Percentiles rank a stretch among this genome's conserved stretches.
Conservation (phyloP, 1,140 invertebrate genomes). For the Drosophila tropicalis region DNA sequence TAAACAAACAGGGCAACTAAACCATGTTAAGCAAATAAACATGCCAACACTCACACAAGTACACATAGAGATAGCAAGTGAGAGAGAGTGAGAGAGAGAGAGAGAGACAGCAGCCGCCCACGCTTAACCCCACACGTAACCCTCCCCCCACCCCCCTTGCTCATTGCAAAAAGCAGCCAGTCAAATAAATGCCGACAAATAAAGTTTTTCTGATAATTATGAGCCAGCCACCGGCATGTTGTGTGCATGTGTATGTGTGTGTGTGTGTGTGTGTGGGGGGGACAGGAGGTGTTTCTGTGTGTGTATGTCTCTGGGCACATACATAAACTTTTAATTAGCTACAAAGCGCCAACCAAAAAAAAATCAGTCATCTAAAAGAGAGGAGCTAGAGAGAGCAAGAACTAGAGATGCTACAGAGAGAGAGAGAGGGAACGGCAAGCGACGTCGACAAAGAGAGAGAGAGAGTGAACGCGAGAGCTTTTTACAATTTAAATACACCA, state of each 20-base stretch:
- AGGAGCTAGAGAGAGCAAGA: slow-evolving; percentile 20
- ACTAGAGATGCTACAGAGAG: slow-evolving; percentile 16
- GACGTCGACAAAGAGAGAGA: slow-evolving; percentile 12
- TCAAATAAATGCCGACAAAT: slow-evolving; percentile 76
- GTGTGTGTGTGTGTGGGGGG: background rate
- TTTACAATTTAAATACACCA: slow-evolving; percentile 52
- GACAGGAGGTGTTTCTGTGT: background rate
- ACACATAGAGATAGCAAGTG: slow-evolving; percentile 20
- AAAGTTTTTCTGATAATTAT: slow-evolving; percentile 78
- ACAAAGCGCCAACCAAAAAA: slow-evolving; percentile 69
- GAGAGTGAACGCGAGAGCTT: slow-evolving; percentile 27
- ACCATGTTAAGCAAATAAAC: slow-evolving; percentile 78
- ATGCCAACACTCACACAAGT: slow-evolving; percentile 20
- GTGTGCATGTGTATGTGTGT: background rate
- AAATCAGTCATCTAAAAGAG: slow-evolving; percentile 59
- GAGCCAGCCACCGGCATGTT: slow-evolving; percentile 42
- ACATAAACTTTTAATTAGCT: slow-evolving; percentile 79
- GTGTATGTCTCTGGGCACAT: slow-evolving; percentile 50
- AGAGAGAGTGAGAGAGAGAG: background rate
- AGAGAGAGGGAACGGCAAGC: background rate
- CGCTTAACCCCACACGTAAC: slow-evolving; percentile 8
- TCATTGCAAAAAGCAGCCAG: slow-evolving; percentile 63
- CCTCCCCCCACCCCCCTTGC: too few species aligned
- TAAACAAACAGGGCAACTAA: slow-evolving; percentile 57
- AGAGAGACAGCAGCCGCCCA: slow-evolving; percentile 13